phyloP scores from a whole-genome alignment of 1,140 invertebrate species.

The Coelopa frigida region DNA sequence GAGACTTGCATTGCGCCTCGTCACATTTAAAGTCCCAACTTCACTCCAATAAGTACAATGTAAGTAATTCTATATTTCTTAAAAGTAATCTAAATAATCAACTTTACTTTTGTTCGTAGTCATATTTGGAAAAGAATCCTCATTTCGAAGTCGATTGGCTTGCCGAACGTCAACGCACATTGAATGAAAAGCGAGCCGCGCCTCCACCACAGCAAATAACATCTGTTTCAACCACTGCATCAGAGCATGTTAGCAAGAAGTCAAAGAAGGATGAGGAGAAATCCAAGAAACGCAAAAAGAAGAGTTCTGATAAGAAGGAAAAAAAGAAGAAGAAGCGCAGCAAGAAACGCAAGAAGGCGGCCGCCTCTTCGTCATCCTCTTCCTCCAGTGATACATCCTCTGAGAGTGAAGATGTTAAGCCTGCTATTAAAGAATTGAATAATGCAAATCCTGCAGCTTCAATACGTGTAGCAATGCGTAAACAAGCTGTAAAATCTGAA shows the following conservation, averaged over 20 bases:
- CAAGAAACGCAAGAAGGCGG: conserved; percentile 42
- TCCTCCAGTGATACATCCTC: conserved; percentile 47
- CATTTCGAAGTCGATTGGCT: conserved; percentile 81
- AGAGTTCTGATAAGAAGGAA: conserved; percentile 45
- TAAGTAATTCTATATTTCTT: conserved; percentile 46
- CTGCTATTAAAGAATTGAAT: conserved; percentile 20
- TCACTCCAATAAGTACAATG: conserved; percentile 71
- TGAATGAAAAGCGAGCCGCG: conserved; percentile 44
- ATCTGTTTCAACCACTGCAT: conserved; percentile 39
- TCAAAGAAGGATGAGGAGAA: conserved; percentile 43
- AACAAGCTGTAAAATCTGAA: conserved; percentile 48
- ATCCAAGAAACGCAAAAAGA: conserved; percentile 37
- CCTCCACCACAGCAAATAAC: conserved; percentile 35
- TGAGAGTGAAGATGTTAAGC: conserved; percentile 44
- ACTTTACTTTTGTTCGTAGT: conserved; percentile 46
- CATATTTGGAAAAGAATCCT: conserved; percentile 70
- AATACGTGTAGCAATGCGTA: conserved; percentile 61
- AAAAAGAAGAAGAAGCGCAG: conserved; percentile 52
- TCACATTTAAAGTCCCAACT: conserved; percentile 70
- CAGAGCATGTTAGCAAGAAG: conserved; percentile 28
- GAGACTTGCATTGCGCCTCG: conserved; percentile 77
- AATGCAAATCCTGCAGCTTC: conserved; percentile 49
- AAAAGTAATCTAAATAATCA: conserved; percentile 2
- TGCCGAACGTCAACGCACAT: conserved; percentile 67
- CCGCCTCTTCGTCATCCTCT: conserved; percentile 27